Conservation (phyloP, 2,888 invertebrate genomes). For the Plutella xylostella region DNA sequence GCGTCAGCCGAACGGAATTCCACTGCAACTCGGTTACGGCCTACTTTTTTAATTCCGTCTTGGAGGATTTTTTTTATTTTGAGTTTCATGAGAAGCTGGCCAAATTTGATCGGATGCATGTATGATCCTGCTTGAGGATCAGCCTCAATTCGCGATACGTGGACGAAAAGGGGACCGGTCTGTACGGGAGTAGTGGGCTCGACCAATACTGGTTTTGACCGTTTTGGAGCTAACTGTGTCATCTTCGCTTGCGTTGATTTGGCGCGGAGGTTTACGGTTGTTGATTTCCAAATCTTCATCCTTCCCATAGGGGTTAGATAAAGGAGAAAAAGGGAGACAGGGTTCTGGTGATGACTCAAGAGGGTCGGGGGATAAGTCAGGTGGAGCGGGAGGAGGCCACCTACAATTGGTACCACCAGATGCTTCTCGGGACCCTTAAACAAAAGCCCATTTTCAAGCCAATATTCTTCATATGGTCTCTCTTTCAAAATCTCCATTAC, state of each 20-base stretch:
- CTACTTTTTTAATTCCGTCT: neutral
- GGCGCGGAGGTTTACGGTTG: neutral
- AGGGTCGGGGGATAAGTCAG: neutral
- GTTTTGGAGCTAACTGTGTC: neutral
- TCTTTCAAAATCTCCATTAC: no score
- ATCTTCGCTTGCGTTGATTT: neutral
- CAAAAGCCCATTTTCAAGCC: no score
- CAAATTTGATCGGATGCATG: neutral
- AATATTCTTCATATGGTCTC: no score
- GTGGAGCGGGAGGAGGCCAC: neutral
- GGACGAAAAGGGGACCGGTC: neutral
- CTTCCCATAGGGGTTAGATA: no score
- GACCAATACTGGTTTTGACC: neutral
- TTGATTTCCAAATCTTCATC: no score
- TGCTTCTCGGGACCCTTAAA: no score
- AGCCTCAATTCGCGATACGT: neutral
- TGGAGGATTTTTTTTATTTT: neutral
- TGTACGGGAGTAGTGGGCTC: neutral
- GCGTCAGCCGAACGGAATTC: neutral
- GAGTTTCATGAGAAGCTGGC: no score
- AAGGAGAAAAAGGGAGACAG: no score
- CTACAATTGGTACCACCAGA: no score
- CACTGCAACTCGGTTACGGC: neutral
- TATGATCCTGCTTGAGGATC: neutral
- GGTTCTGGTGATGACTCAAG: neutral